Percentiles rank a stretch among this genome's conserved stretches.
Conservation (phyloP, 2,888 invertebrate species). For the Neocrepidodera transversa region DNA sequence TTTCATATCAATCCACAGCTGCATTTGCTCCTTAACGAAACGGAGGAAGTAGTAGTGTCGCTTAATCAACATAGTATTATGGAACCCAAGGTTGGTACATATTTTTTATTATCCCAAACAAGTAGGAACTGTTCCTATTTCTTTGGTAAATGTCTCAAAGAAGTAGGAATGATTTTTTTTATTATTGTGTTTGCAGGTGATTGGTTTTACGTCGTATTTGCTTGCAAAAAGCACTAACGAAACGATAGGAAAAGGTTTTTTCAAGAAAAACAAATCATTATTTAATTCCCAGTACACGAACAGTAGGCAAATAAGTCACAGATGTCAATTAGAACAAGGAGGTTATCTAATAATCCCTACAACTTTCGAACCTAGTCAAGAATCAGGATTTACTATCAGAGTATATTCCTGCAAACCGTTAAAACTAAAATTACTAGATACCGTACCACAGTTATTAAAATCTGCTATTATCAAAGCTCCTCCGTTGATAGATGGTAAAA, state of each 20-base stretch:
- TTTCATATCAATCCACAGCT: constrained; percentile 94
- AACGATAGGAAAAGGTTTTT: constrained; percentile 79
- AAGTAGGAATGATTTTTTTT: too few species aligned
- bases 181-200: constrained; percentile 59
- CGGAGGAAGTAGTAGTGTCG: constrained; percentile 83
- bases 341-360: constrained; percentile 87
- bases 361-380: constrained; percentile 89
- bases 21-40: constrained; percentile 78
- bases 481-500: constrained; percentile 71
- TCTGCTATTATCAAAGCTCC: constrained; percentile 81
- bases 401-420: constrained; percentile 80
- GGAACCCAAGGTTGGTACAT: constrained; percentile 78
- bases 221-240: constrained; percentile 75
- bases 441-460: constrained; percentile 72
- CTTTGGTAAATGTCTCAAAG: too few species aligned
- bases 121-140: too few species aligned
- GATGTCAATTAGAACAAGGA: constrained; percentile 78
- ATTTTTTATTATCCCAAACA: too few species aligned
- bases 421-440: constrained; percentile 76
- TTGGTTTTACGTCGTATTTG: constrained; percentile 85
- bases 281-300: constrained; percentile 92
- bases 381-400: constrained; percentile 85
- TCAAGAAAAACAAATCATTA: constrained; percentile 84
- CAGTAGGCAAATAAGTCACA: constrained; percentile 77
- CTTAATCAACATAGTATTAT: constrained; percentile 89